phyloP scores from a whole-genome alignment of 2,888 invertebrate species.

The Mythimna vitellina region DNA sequence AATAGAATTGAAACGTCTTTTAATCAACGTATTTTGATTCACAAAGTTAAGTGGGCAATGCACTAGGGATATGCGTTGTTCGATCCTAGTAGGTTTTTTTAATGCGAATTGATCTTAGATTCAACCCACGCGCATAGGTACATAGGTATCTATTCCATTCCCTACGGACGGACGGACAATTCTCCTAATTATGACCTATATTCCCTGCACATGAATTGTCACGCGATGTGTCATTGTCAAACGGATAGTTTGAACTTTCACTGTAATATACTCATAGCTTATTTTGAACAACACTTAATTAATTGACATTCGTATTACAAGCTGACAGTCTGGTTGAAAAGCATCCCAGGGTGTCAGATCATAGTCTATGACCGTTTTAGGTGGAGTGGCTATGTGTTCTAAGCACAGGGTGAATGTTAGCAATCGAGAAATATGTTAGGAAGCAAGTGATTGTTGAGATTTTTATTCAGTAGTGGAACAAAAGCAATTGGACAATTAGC shows the following conservation, averaged over 20 bases:
- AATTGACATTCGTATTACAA: slow-evolving; percentile 23
- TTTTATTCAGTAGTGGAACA: too few species aligned
- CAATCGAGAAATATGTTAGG: not conserved
- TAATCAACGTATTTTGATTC: slow-evolving; percentile 30
- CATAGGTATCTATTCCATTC: slow-evolving; percentile 46
- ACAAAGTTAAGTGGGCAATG: slow-evolving; percentile 30
- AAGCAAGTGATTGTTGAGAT: not conserved
- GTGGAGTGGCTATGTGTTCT: not conserved
- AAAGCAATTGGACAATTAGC: not conserved
- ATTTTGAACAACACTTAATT: slow-evolving; percentile 42
- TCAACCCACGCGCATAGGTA: slow-evolving; percentile 35
- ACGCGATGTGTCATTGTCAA: slow-evolving; percentile 62
- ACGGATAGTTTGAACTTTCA: slow-evolving; percentile 47
- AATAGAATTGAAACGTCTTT: slow-evolving; percentile 30
- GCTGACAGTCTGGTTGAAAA: slow-evolving; percentile 7
- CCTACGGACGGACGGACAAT: slow-evolving; percentile 58
- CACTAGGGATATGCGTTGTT: slow-evolving; percentile 28
- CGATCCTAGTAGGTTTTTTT: not conserved
- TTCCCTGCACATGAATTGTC: slow-evolving; percentile 55
- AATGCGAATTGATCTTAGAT: slow-evolving; percentile 30
- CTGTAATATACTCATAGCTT: slow-evolving; percentile 18
- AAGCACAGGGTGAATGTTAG: not conserved
- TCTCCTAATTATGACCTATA: slow-evolving; percentile 64
- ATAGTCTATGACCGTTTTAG: slow-evolving; percentile 4
- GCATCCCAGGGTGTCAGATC: slow-evolving; percentile 10